Evolutionary conservation across 1,140 invertebrate genomes (phyloP), one percentile per base, ranked within the genome.

Genomic region (Scaptomyza hsui): DNA sequence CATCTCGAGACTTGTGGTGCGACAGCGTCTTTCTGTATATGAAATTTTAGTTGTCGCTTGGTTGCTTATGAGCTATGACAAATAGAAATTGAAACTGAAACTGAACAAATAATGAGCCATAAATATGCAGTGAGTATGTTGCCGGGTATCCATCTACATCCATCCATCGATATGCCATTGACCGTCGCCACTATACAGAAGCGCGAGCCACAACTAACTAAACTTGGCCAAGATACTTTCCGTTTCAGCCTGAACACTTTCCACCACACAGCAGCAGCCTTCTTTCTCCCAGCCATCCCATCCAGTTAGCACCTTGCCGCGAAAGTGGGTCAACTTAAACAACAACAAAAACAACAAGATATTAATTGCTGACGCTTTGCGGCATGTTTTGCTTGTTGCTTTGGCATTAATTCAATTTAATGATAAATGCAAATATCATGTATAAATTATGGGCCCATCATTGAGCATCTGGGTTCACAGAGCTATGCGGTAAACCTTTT

Each of bases 81-180:
- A 86, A 86, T 81, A 55, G 77, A 86, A 86, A 88, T 78, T 78
- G 78, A 86, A 86, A 88, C 77, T 64, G 78, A 86, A 88, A 78
- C 82, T 78, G 60, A 78, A 72, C 82, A 86, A 86, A 86, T 86
- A 86, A 86, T 86, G 81, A 88, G 81, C 57, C 81, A 82, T 86
- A 82, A 88, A 86, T 88, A 86, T 86, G 74, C 81, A 86, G 74
- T 41, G 51, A 56, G 45, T 24, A 55, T n/a, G 13, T 65, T 35
- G 2, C 32, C 10, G 10, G 12, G 7, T 2, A 32, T 9, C 29
- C 6, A 32, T 3, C n/a, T 29, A 29, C 24, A 24, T 3, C 24
- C 24, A 24, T n/a, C 32, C 12, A 37, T 37, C 12, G 10, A 37
- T 57, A 49, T 53, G 72, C 57, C 77, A 61, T 37, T 53, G 71